Base-by-base conservation (phyloP, 2,888 invertebrate species). In the Augochlorella aurata region DNA sequence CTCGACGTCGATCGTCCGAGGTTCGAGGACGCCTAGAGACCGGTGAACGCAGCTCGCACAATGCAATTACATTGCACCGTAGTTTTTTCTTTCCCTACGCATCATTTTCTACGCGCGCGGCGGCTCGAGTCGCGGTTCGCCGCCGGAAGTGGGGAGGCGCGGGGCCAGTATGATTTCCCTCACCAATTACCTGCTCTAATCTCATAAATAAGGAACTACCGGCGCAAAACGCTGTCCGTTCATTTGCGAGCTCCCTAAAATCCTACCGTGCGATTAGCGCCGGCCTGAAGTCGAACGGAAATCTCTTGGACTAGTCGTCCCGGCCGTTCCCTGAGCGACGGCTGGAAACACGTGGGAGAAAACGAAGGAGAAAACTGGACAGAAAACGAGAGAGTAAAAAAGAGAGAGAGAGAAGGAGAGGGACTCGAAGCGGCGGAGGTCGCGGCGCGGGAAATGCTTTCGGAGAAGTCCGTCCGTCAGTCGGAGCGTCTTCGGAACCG, bases 151-250 rank as follows among this genome's bases (percentile, higher is more conserved):
- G 70, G 68, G 74, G 77, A 61, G 74, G 70, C 58, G 74, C 65
- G 24, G 72, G 71, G 58, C 65, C 54, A 61, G 77, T 75, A 77
- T 77, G 76, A 73, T 80, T 85, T 84, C 76, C 79, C 82, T 77
- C 70, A 24, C 80, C 85, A 83, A 85, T 85, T 85, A 85, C 80
- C 82, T 58, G 73, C 69, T 82, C 84, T 81, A 83, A 85, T 85
- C 79, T 81, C 81, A 79, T 85, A 84, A 85, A 85, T 85, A 85
- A 85, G 77, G 61, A 81, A 77, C 79, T 66, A 85, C 74, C 85
- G 77, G 77, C 73, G 84, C 79, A 73, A 78, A 63, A 71, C 84
- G 72, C 21, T 21, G 66, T 69, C 65, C 63, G 52, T 58, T 38
- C 74, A 45, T 24, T 61, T 29, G 24, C 8, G 44, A 52, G 65